Evolutionary conservation across 2,888 invertebrate genomes (phyloP).

Genomic region (Liodrosophila aerea): DNA sequence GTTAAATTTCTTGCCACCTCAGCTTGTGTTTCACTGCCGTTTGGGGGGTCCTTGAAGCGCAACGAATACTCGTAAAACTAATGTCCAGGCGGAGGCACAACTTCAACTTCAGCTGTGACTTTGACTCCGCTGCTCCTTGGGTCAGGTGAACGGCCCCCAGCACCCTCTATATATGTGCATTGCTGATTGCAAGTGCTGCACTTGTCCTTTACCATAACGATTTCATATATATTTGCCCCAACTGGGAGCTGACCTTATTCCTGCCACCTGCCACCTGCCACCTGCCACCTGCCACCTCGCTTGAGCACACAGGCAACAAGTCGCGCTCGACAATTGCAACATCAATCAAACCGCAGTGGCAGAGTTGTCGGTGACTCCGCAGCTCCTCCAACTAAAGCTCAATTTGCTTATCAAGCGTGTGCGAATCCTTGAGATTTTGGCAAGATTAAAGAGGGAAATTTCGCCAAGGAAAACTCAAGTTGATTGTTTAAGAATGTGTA

Average conservation of each 20-base stretch:
- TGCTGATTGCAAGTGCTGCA: constrained; percentile 45
- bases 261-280: not conserved
- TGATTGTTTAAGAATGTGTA: too few species aligned
- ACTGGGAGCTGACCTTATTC: constrained; percentile 13
- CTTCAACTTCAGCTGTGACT: constrained; percentile 34
- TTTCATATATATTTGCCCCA: constrained; percentile 22
- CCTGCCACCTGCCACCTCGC: not conserved
- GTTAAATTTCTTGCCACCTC: constrained; percentile 1
- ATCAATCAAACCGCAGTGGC: constrained; percentile 25
- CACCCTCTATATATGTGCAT: constrained; percentile 13
- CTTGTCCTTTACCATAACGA: not conserved
- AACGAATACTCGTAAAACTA: constrained; percentile 46
- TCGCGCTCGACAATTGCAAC: constrained; percentile 8
- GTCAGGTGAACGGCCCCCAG: constrained; percentile 30
- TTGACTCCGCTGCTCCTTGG: constrained; percentile 39
- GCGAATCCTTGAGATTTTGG: not conserved
- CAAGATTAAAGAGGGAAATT: constrained; percentile 2
- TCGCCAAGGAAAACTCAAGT: too few species aligned
- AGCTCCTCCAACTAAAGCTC: not conserved
- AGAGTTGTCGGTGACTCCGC: not conserved
- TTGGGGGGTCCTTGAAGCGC: constrained; percentile 48
- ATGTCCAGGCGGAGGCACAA: constrained; percentile 51
- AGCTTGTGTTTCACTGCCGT: constrained; percentile 27
- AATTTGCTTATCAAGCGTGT: not conserved
- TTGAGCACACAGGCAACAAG: constrained; percentile 1